Evolutionary conservation across 2,888 invertebrate species (phyloP).

Genomic region (Rhaphigaster nebulosa): DNA sequence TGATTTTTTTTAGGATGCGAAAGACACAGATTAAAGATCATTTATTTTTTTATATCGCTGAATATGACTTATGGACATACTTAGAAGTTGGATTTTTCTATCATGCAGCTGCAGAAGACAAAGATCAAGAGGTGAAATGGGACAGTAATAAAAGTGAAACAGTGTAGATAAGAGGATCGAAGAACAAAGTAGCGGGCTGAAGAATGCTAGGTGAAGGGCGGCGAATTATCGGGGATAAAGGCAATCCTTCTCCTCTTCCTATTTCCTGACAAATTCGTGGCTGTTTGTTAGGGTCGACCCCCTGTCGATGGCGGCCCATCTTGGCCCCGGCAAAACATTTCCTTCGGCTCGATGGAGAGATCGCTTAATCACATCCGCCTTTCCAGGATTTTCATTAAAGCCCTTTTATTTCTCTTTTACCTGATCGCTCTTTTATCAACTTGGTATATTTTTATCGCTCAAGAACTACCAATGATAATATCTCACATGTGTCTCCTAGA

Average conservation of each 20-base stretch:
- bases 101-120: background rate
- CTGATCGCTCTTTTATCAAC: background rate
- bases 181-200: background rate
- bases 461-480: no score
- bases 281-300: background rate
- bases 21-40: no score
- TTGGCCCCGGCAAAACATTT: slow-evolving; percentile 20
- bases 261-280: slow-evolving; percentile 30
- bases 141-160: background rate
- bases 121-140: background rate
- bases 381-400: slow-evolving; percentile 1
- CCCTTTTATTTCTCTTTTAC: slow-evolving; percentile 38
- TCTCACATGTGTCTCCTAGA: no score
- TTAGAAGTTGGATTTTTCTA: background rate
- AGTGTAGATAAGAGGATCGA: background rate
- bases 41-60: no score
- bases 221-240: slow-evolving; percentile 32
- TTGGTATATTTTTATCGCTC: background rate
- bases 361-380: slow-evolving; percentile 31
- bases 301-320: background rate
- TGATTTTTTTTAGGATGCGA: no score
- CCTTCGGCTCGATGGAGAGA: background rate
- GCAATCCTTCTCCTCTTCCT: background rate
- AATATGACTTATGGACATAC: no score
- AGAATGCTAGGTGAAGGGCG: slow-evolving; percentile 6